phyloP scores from a whole-genome alignment of 2,113 vertebrate species.

The Lampris incognitus region DNA sequence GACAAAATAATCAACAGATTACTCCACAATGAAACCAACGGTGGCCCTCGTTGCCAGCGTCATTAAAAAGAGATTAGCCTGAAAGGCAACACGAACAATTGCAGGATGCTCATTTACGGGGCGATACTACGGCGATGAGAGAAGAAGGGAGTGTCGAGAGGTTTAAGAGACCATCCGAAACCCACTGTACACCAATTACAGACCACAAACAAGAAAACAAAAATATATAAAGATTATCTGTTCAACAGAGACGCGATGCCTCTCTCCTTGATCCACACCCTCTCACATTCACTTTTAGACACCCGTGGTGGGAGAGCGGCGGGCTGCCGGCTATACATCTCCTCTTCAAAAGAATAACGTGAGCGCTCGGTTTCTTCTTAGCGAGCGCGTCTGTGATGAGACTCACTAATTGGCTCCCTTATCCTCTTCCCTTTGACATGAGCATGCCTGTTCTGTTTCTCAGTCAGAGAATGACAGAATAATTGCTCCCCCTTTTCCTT shows the following conservation, averaged over 20 bases:
- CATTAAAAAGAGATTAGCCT: too few species aligned
- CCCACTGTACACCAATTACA: constrained; percentile 34
- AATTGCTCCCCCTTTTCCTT: too few species aligned
- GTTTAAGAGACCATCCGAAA: constrained; percentile 29
- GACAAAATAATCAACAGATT: too few species aligned
- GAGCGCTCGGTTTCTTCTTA: neutral
- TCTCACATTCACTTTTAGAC: neutral
- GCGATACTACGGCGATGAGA: neutral
- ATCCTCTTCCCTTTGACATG: too few species aligned
- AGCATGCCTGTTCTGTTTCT: too few species aligned
- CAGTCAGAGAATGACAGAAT: too few species aligned
- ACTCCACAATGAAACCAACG: too few species aligned
- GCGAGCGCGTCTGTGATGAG: neutral
- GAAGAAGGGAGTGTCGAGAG: constrained; percentile 8
- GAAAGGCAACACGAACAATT: too few species aligned
- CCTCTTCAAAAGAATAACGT: neutral
- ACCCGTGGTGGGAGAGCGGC: neutral
- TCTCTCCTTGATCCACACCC: constrained; percentile 1
- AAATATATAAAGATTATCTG: constrained; percentile 42
- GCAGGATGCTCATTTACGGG: neutral
- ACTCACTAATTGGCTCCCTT: neutral
- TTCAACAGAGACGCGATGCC: constrained; percentile 2
- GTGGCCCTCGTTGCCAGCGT: too few species aligned
- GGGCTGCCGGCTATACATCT: neutral
- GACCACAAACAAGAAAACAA: constrained; percentile 15